Percentiles rank a stretch among this genome's conserved stretches.
These are phyloP conservation scores for Meiosimyza decipiens DNA, from an alignment of 2,888 invertebrate genomes.

Conservation along the genomic window DNA sequence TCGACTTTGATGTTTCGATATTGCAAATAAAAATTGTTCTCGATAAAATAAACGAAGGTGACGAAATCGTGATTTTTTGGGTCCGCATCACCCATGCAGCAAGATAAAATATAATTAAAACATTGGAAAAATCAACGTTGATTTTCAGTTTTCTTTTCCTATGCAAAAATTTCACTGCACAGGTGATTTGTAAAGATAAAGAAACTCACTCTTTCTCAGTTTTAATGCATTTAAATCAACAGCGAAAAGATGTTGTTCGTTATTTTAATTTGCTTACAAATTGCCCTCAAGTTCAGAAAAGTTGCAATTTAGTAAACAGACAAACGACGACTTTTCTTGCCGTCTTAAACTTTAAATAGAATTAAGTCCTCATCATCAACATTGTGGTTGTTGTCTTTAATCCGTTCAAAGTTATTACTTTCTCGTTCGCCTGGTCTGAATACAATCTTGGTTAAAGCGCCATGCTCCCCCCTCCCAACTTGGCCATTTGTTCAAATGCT, in stretches of 20 bases:
- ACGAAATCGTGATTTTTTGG: too few species aligned
- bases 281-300: background rate
- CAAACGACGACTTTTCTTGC: background rate
- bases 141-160: too few species aligned
- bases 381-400: background rate
- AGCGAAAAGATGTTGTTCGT: background rate
- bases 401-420: background rate
- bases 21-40: too few species aligned
- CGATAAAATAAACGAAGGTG: too few species aligned
- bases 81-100: too few species aligned
- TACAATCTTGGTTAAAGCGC: background rate
- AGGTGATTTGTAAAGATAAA: conserved; percentile 13
- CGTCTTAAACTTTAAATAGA: conserved; percentile 6
- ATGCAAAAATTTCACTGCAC: too few species aligned
- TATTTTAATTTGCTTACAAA: conserved; percentile 18
- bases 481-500: background rate
- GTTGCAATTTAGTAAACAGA: background rate
- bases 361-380: conserved; percentile 18
- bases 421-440: background rate
- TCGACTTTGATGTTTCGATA: too few species aligned
- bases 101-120: too few species aligned
- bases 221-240: conserved; percentile 7
- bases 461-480: background rate
- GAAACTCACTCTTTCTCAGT: background rate
- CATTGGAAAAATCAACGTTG: too few species aligned